Evolutionary conservation across 2,113 vertebrate genomes (phyloP), one percentile per base, ranked within the genome.

Genomic region (Caranx melampygus): DNA sequence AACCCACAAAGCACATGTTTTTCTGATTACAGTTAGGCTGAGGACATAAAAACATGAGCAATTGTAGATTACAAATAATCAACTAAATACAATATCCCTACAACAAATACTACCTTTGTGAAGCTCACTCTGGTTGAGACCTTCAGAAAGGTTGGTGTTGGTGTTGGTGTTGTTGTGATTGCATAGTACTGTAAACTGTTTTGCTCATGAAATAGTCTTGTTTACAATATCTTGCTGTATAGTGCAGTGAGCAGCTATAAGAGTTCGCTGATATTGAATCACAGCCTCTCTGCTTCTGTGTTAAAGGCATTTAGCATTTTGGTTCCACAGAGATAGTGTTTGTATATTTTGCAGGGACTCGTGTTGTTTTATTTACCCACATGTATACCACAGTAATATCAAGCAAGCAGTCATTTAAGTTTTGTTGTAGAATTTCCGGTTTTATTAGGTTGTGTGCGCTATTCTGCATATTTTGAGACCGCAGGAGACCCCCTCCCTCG

Each of bases 331-430:
- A 64, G 12, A 4, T 42, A 37, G 16, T 40, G 35, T 70, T 60
- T 16, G 69, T 75, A 26, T 35, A 63, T 49, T 15, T 70, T n/a
- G 57, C 16, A 65, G 51, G 33, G 26, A 47, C 57, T 80, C 4
- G 16, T 58, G 37, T 68, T 75, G 26, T 55, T 44, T 37, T 21
- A 16, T 72, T n/a, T 11, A 40, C 35, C 18, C 3, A n/a, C n/a
- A n/a, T n/a, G n/a, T n/a, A n/a, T n/a, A n/a, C n/a, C n/a, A 45
- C 18, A 16, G 42, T 35, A 14, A 26, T 59, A 35, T n/a, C 58
- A 26, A 31, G 6, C 61, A 44, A 51, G 21, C 9, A 34, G 10
- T 45, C 6, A 58, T 62, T 71, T 35, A 31, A 63, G 8, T 26
- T 58, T 65, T 44, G 6, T 21, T 18, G 15, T 45, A 26, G 37